Evolutionary conservation across 2,113 vertebrate species (phyloP).

Genomic region (Nicator chloris): DNA sequence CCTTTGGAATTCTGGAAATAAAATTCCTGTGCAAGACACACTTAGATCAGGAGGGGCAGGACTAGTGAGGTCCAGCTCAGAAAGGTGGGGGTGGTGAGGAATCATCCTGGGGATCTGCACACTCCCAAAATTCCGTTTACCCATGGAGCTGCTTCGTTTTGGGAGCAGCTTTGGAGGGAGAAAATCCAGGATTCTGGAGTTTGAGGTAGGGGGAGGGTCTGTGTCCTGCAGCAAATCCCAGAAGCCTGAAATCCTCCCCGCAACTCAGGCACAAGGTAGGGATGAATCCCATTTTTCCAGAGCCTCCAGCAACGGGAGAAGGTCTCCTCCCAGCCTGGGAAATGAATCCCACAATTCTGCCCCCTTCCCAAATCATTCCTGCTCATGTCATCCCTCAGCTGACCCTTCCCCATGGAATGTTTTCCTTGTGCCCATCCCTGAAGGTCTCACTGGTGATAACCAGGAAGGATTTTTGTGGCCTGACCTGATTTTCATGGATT

Average conservation of each 20-base stretch:
- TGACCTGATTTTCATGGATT: not conserved
- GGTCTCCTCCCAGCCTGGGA: rapidly evolving
- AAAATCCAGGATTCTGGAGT: not conserved
- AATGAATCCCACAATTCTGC: not conserved
- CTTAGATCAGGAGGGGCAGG: not conserved
- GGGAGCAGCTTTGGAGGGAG: not conserved
- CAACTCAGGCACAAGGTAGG: rapidly evolving
- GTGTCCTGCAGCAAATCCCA: not conserved
- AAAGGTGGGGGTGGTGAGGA: not conserved
- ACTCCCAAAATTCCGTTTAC: rapidly evolving
- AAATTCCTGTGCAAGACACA: not conserved
- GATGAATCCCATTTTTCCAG: not conserved
- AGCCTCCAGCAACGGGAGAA: not conserved
- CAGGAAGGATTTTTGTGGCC: not conserved
- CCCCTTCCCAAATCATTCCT: not conserved
- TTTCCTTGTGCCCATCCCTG: not conserved
- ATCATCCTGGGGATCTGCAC: not conserved
- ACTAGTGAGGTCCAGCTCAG: not conserved
- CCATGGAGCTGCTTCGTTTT: not conserved
- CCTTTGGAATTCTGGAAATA: not conserved
- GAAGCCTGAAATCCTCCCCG: not conserved
- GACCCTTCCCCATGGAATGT: rapidly evolving
- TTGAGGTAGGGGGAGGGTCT: rapidly evolving
- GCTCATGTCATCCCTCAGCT: not conserved
- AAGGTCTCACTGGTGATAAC: not conserved